These are phyloP conservation scores for Petrolisthes cinctipes DNA, from an alignment of 2,888 invertebrate species.

Conservation along the genomic window DNA sequence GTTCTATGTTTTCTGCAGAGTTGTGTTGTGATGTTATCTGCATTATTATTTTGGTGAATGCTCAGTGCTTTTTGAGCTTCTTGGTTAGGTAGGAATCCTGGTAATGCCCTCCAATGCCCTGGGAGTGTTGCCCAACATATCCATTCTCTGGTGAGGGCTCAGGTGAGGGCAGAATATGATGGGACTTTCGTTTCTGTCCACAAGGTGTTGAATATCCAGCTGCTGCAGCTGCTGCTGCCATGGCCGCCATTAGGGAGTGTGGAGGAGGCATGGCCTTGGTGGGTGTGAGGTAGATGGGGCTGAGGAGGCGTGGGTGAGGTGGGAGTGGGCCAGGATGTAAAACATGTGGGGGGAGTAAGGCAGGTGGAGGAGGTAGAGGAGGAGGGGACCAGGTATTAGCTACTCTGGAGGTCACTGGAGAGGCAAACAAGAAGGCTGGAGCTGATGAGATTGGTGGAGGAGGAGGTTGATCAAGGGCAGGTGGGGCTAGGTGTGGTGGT, in stretches of 20 bases:
- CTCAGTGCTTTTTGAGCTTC: constrained; percentile 69
- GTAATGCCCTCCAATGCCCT: constrained; percentile 74
- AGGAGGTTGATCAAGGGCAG: constrained; percentile 66
- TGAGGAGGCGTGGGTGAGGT: constrained; percentile 45
- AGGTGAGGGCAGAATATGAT: constrained; percentile 72
- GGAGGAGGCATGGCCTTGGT: constrained; percentile 49
- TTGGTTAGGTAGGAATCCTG: constrained; percentile 72
- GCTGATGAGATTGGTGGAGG: constrained; percentile 66
- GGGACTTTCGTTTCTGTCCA: constrained; percentile 70
- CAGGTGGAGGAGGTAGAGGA: constrained; percentile 65
- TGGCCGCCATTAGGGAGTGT: constrained; percentile 66
- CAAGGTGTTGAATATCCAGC: constrained; percentile 67
- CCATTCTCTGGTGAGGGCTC: constrained; percentile 72
- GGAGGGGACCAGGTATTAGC: constrained; percentile 58
- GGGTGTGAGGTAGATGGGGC: constrained; percentile 57
- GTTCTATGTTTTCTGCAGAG: not conserved
- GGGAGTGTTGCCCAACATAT: constrained; percentile 73
- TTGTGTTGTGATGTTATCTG: not conserved
- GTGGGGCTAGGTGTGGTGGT: constrained; percentile 64
- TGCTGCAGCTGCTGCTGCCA: constrained; percentile 56
- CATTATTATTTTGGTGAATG: not conserved
- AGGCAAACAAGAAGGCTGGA: constrained; percentile 59
- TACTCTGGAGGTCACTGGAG: constrained; percentile 55
- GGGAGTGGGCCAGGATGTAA: constrained; percentile 43
- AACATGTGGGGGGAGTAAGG: constrained; percentile 58